These are phyloP conservation scores for Rhinoderma darwinii DNA, from an alignment of 2,113 vertebrate genomes.

Conservation along the genomic window DNA sequence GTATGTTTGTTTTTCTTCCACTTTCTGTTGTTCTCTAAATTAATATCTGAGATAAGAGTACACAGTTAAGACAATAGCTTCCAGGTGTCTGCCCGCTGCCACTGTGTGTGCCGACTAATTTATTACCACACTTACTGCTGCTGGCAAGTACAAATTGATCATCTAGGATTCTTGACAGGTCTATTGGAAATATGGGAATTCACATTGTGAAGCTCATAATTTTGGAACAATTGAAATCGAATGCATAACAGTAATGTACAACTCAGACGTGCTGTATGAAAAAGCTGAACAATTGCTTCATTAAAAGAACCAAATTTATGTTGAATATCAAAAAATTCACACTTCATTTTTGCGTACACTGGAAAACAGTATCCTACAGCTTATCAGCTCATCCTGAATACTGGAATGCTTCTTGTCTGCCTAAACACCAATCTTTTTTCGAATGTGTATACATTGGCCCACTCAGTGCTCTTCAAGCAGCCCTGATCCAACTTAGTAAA, in stretches of 20 bases:
- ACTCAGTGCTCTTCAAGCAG: too few species aligned
- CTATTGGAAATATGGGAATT: slow-evolving; percentile 32
- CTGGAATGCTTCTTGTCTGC: too few species aligned
- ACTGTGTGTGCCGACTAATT: not conserved
- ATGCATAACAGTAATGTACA: too few species aligned
- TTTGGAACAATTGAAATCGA: not conserved
- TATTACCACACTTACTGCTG: slow-evolving; percentile 23
- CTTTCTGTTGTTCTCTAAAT: not conserved
- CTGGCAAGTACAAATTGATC: slow-evolving; percentile 22
- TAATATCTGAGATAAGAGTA: not conserved
- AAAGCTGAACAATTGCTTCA: not conserved
- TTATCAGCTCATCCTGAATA: too few species aligned
- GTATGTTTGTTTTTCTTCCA: not conserved
- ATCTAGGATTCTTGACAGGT: slow-evolving; percentile 15
- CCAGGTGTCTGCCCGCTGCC: not conserved
- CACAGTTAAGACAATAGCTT: slow-evolving; percentile 1
- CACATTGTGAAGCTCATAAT: not conserved
- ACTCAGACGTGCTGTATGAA: not conserved
- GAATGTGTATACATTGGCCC: too few species aligned
- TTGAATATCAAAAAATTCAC: too few species aligned
- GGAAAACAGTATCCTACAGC: too few species aligned
- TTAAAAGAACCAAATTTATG: too few species aligned
- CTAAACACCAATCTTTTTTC: too few species aligned
- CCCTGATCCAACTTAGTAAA: too few species aligned
- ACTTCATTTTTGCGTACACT: too few species aligned